Evolutionary conservation across 92 coral and sea anemone genomes (phyloP).

Genomic region (Parazoanthus darwini): DNA sequence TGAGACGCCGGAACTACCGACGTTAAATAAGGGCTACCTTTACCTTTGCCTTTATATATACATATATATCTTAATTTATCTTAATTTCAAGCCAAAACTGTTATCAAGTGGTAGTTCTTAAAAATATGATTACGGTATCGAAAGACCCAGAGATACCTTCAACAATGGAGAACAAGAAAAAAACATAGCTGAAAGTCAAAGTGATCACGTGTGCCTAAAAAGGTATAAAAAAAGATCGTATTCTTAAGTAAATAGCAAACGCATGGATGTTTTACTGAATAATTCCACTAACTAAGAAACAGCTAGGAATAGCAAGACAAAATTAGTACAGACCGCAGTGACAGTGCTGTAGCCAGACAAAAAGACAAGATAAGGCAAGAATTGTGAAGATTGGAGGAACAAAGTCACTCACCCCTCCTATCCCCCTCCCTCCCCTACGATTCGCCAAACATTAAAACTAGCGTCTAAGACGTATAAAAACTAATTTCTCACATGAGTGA

Average conservation of each 20-base stretch:
- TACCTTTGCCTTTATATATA: background rate
- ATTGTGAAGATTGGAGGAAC: conserved; percentile 8
- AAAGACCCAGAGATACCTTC: conserved; percentile 8
- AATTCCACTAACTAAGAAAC: background rate
- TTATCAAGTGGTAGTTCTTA: conserved; percentile 6
- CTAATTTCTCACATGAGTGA: conserved; percentile 7
- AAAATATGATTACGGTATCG: conserved; percentile 6
- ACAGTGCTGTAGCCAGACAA: background rate
- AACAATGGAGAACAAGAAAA: conserved; percentile 6
- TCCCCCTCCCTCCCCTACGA: conserved; percentile 12
- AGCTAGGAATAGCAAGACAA: conserved; percentile 8
- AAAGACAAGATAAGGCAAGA: background rate
- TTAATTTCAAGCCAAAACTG: conserved; percentile 6
- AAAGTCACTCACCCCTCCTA: conserved; percentile 9
- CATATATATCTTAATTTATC: background rate
- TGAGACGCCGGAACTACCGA: too few relatives aligned
- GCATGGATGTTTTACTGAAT: conserved; percentile 3
- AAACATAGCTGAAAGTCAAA: conserved; percentile 6
- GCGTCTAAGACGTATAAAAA: background rate
- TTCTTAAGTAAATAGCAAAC: conserved; percentile 5
- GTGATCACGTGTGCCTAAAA: conserved; percentile 8
- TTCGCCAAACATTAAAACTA: conserved; percentile 6
- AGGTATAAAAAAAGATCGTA: conserved; percentile 5
- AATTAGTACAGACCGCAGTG: conserved; percentile 4
- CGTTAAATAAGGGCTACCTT: too few relatives aligned